Percentiles rank a stretch among this genome's conserved stretches.
These are phyloP conservation scores for Gila robusta DNA, from an alignment of 2,797 vertebrate genomes.

Conservation along the genomic window DNA sequence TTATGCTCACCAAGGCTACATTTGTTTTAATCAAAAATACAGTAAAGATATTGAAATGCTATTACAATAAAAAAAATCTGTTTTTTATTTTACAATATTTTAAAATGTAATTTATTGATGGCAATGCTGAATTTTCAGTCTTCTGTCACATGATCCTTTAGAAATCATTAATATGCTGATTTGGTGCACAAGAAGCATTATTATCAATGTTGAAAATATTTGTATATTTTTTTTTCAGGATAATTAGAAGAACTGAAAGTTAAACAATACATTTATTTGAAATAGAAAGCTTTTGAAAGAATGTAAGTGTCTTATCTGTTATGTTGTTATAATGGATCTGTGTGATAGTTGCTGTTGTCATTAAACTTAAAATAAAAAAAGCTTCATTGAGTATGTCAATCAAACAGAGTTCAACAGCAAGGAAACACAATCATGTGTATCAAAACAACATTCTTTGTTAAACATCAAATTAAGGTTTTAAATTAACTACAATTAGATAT, in stretches of 20 bases:
- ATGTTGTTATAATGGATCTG: neutral
- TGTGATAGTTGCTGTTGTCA: neutral
- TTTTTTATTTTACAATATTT: neutral
- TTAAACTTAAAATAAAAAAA: neutral
- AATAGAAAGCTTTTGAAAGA: neutral
- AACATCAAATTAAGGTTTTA: neutral
- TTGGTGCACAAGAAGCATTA: neutral
- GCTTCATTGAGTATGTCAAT: neutral
- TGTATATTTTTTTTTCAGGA: neutral
- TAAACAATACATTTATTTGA: neutral
- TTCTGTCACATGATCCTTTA: neutral
- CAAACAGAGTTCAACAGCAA: neutral
- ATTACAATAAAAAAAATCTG: neutral
- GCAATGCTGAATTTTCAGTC: neutral
- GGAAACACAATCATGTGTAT: neutral
- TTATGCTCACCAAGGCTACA: neutral
- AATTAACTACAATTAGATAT: neutral
- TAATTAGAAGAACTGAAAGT: neutral
- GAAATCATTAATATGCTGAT: neutral
- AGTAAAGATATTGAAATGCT: neutral
- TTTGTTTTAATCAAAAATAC: neutral
- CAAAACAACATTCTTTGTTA: slow-evolving; percentile 4
- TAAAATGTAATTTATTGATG: neutral
- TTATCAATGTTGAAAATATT: neutral
- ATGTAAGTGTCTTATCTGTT: neutral